Evolutionary conservation across 2,888 invertebrate species (phyloP).

Genomic region (Lepidocyrtinus sp.): DNA sequence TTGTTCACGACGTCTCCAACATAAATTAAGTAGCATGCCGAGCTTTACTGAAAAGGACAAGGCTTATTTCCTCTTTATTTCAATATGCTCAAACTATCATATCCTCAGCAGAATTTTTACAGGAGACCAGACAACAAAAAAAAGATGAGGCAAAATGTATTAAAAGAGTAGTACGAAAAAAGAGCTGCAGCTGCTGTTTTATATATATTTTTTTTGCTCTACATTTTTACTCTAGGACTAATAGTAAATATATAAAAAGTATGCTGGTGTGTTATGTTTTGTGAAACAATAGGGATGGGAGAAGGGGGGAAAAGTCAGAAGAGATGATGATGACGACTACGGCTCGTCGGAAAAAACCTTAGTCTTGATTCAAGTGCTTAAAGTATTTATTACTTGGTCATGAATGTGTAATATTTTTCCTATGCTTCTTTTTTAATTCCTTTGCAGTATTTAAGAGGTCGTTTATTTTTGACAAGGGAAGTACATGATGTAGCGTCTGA

Average conservation of each 20-base stretch:
- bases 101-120: too few species aligned
- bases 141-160: too few species aligned
- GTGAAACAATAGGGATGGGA: slow-evolving; percentile 15
- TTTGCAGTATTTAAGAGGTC: not conserved
- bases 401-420: slow-evolving; percentile 17
- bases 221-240: not conserved
- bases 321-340: slow-evolving; percentile 22
- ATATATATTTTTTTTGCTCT: slow-evolving; percentile 13
- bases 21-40: slow-evolving; percentile 9
- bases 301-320: not conserved
- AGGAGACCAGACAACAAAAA: not conserved
- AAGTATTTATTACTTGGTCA: slow-evolving; percentile 48
- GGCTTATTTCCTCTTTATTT: not conserved
- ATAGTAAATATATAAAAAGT: not conserved
- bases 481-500: not conserved
- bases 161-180: too few species aligned
- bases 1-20: slow-evolving; percentile 42
- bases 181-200: slow-evolving; percentile 25
- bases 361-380: slow-evolving; percentile 46
- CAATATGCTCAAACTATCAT: not conserved
- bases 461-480: not conserved
- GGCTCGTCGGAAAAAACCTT: not conserved
- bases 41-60: not conserved
- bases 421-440: not conserved
- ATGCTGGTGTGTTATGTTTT: not conserved